Base-by-base conservation (phyloP, 2,888 invertebrate species). In the Cephonodes hylas region DNA sequence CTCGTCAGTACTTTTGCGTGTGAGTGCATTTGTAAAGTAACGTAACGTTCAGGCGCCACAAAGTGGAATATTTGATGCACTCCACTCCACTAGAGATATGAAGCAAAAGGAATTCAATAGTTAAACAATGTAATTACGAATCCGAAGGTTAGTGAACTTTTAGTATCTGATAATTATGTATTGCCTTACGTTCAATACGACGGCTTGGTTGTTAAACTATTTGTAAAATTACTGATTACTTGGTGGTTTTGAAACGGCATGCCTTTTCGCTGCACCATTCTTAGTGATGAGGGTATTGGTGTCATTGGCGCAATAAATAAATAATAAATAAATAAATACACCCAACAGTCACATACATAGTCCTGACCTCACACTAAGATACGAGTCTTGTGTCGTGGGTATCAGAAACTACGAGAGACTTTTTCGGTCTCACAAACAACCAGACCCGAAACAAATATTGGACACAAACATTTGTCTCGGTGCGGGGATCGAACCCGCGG, bases 61-160 rank as follows among this genome's bases (percentile, higher is more conserved):
- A 15, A 18, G 53, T 60, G 48, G 59, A 46, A 59, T 13, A 48
- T 60, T 53, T 53, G 42, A 53, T 15, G 18, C 48, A 53, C 53
- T 60, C 42, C 18, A 42, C 53, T 18, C 18, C 31, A 18, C 48
- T 60, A 27, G 10, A 42, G 60, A 53, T 53, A 60, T 15, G 15
- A 13, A 38, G 15, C 25, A 25, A 60, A 53, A 27, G 60, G 38
- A 25, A 60, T 60, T 42, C 53, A 13, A 53, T 42, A 38, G 6
- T 48, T 42, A 53, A 60, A 60, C 60, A 60, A n/a, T 60, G 23
- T 25, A 20, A 53, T 38, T 38, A 53, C 23, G 38, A 38, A 48
- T 60, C 34, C 27, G 7, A 53, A 42, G 53, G 31, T 48, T 42
- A 48, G 53, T 53, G 42, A 53, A 48, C 59, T 20, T 53, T 18